Percentiles rank a stretch among this genome's conserved stretches.
Conservation (phyloP, 1,140 invertebrate species). For the Drosophila asahinai region DNA sequence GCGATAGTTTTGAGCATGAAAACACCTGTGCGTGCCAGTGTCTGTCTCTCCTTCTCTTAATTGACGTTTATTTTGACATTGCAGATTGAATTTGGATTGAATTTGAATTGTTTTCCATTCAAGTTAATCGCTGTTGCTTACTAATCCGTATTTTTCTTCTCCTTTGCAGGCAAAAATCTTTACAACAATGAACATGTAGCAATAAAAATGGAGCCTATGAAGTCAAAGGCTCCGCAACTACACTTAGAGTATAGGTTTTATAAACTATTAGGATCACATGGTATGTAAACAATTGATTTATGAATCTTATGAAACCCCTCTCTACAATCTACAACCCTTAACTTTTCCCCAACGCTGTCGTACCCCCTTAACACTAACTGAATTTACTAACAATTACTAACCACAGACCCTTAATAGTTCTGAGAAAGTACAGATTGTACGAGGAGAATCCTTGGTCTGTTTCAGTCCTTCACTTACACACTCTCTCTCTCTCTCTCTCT, state of each 20-base stretch:
- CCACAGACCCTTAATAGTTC: not conserved
- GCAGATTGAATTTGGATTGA: conserved; percentile 18
- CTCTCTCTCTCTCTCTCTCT: not conserved
- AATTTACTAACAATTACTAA: conserved; percentile 29
- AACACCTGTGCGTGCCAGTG: conserved; percentile 17
- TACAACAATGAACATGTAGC: conserved; percentile 99
- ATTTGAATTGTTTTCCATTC: not conserved
- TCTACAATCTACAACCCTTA: conserved; percentile 13
- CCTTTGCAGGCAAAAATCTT: conserved; percentile 97
- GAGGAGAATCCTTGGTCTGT: conserved; percentile 6
- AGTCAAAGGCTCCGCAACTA: conserved; percentile 99
- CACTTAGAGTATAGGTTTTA: conserved; percentile 99
- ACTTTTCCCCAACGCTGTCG: conserved; percentile 22
- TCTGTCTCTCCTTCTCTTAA: conserved; percentile 13
- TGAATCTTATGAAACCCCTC: conserved; percentile 16
- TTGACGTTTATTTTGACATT: conserved; percentile 5
- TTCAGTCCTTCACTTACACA: conserved; percentile 12
- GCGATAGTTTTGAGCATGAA: conserved; percentile 50
- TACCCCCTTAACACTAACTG: conserved; percentile 13
- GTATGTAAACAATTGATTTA: conserved; percentile 87
- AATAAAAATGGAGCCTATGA: conserved; percentile 99
- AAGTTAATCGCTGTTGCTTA: not conserved
- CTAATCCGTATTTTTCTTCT: conserved; percentile 18
- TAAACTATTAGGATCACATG: conserved; percentile 98
- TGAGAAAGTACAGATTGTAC: conserved; percentile 15